Base-by-base conservation (phyloP, 2,797 vertebrate genomes). In the Percopsis omiscomaycus region DNA sequence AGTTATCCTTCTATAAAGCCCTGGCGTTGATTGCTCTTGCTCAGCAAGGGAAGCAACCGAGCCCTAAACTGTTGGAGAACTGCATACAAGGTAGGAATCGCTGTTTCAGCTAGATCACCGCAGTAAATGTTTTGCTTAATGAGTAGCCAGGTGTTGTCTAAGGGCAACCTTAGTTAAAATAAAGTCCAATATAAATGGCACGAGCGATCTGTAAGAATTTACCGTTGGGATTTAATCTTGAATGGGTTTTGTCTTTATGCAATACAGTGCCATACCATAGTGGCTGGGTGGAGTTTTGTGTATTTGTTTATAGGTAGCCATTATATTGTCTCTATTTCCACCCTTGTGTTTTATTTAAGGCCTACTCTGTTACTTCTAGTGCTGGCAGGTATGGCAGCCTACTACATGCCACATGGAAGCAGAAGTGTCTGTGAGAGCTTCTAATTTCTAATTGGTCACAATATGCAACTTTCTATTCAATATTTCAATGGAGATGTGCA, bases 21-120 rank as follows among this genome's bases (percentile, higher is more conserved):
- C 84, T 93, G 0, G 91, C 91, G 15, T 68, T 93, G 72, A 92
- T 93, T 53, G 92, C 92, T 4, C 72, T 93, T 1, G 93, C 93
- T 62, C 92, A 93, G 71, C 91, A 94, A 81, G 92, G 92, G 37
- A 93, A 93, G 78, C 89, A 91, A 47, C 92, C 91, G 0, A 92
- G 89, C 52, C 87, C 86, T 58, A 93, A 93, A 81, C 90, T 92
- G 15, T 52, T 93, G 79, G 91, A 94, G 67, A 93, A 89, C 74
- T 91, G 82, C 85, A 91, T 91, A 80, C 92, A 91, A 87, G 92
- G 93, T 93, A 79, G 63, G 81, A 52, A 64, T 56, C 37, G 27
- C 29, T 8, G 28, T 15, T 14, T 22, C 57, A 32, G 58, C 16
- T 47, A 79, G 56, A 45, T 51, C 55, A 61, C 73, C 29, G 49